Evolutionary conservation across 2,888 invertebrate species (phyloP).

Genomic region (Entomobrya multifasciata): DNA sequence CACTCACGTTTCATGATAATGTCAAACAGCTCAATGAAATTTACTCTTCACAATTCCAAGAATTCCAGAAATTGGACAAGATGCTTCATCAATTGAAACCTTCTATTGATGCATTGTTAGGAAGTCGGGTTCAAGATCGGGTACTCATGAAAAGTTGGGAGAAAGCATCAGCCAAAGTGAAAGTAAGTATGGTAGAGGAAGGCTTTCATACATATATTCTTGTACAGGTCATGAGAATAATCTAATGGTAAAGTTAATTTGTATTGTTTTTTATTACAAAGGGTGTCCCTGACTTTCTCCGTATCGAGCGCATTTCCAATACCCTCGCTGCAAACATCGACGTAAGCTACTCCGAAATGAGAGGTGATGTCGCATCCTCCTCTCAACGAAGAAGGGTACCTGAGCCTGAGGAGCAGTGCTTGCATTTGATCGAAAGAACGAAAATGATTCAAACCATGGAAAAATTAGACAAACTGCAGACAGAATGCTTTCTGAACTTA

Average conservation of each 20-base stretch:
- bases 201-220: no score
- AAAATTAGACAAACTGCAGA: no score
- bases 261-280: background rate
- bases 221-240: no score
- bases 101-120: conserved; percentile 52
- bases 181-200: conserved; percentile 34
- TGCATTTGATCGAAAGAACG: no score
- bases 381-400: background rate
- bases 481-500: background rate
- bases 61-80: conserved; percentile 36
- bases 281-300: conserved; percentile 40
- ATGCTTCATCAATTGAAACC: conserved; percentile 40
- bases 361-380: background rate
- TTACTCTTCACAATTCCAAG: background rate
- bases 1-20: conserved; percentile 14
- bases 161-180: conserved; percentile 9
- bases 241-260: background rate
- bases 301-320: conserved; percentile 82
- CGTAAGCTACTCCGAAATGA: conserved; percentile 70
- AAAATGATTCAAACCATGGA: background rate
- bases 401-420: no score
- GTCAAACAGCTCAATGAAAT: conserved; percentile 18
- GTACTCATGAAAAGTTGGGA: conserved; percentile 70
- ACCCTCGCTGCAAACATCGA: conserved; percentile 84
- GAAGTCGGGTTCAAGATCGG: conserved; percentile 61